These are phyloP conservation scores for Talpa occidentalis DNA, from an alignment of 2,113 vertebrate species.

Conservation along the genomic window DNA sequence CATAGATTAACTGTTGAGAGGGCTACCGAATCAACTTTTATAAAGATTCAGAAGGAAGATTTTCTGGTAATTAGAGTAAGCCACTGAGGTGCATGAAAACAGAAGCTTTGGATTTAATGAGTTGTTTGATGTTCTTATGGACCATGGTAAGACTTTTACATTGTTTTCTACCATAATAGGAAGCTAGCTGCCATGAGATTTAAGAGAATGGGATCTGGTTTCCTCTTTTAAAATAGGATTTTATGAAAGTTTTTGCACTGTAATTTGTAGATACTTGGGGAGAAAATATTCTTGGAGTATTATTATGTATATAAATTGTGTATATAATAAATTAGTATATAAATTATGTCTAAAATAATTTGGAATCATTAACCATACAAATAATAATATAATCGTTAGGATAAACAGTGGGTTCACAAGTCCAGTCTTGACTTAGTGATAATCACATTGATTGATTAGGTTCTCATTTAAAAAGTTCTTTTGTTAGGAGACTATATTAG, in stretches of 20 bases:
- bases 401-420: not conserved
- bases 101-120: slow-evolving; percentile 47
- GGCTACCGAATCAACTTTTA: not conserved
- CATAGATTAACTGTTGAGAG: slow-evolving; percentile 18
- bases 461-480: not conserved
- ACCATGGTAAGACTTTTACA: not conserved
- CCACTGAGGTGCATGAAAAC: not conserved
- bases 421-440: not conserved
- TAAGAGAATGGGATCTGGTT: not conserved
- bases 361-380: not conserved
- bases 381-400: not conserved
- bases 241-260: slow-evolving; percentile 39
- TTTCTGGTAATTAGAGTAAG: slow-evolving; percentile 37
- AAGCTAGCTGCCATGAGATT: not conserved
- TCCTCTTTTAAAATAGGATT: not conserved
- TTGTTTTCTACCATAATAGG: not conserved
- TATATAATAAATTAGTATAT: no score
- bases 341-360: no score
- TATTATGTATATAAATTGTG: no score
- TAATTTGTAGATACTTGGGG: not conserved
- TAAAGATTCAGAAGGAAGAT: not conserved
- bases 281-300: slow-evolving; percentile 33
- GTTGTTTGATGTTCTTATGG: not conserved
- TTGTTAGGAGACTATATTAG: not conserved
- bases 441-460: not conserved